phyloP scores from a whole-genome alignment of 2,797 vertebrate genomes.

The Buceros bicornis region DNA sequence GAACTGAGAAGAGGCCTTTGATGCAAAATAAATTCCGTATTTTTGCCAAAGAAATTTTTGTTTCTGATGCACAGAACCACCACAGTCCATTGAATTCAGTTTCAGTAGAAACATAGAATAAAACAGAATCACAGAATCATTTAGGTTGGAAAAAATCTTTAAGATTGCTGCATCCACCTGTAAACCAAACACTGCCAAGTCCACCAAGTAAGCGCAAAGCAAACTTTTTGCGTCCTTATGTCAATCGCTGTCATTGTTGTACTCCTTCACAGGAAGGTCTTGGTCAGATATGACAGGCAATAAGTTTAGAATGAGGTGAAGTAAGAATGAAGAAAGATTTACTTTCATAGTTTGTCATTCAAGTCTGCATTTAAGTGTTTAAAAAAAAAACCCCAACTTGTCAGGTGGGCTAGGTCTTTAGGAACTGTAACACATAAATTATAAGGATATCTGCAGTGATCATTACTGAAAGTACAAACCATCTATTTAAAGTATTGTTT shows the following conservation, averaged over 20 bases:
- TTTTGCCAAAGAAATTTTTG: background rate
- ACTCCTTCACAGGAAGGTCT: constrained; percentile 1
- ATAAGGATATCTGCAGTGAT: background rate
- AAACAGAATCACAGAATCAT: background rate
- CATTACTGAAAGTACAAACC: background rate
- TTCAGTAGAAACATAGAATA: background rate
- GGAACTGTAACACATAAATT: background rate
- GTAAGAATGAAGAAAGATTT: constrained; percentile 33
- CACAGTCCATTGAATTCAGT: background rate
- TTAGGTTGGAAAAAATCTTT: background rate
- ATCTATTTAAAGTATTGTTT: background rate
- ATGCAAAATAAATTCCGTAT: background rate
- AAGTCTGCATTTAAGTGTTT: background rate
- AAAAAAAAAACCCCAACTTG: background rate
- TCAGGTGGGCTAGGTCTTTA: background rate
- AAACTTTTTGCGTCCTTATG: background rate
- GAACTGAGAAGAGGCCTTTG: background rate
- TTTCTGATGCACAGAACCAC: background rate
- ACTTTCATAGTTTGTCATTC: background rate
- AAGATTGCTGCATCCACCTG: background rate
- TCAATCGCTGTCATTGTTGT: background rate
- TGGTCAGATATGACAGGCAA: background rate
- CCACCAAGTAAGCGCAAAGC: background rate
- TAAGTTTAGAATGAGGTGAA: constrained; percentile 5
- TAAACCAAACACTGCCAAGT: background rate